Base-by-base conservation (phyloP, 2,113 vertebrate species). In the Poicephalus meyeri region DNA sequence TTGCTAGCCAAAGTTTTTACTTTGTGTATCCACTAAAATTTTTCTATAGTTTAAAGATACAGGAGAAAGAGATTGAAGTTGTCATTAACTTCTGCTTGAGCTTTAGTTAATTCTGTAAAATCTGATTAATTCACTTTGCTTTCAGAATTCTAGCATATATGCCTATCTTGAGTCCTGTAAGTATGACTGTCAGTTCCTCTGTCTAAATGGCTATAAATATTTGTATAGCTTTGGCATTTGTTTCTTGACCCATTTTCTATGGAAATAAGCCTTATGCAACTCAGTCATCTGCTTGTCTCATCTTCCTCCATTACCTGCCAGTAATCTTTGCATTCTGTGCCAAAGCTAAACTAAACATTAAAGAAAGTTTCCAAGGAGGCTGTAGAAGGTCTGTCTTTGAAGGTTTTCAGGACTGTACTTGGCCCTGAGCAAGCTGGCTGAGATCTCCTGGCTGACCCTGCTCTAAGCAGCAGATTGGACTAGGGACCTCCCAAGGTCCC, bases 31-130 rank as follows among this genome's bases (percentile, higher is more conserved):
- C 28, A 29, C 33, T 64, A 37, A 60, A 58, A 85, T 17, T 4
- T 53, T 85, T 88, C 63, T 64, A 3, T 70, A 52, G 8, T 37
- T 91, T 64, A 69, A 91, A n/a, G 87, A 80, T 85, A 86, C 10
- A 60, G 37, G 69, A 77, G 87, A 60, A 80, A 73, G 44, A 37
- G 13, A 77, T 65, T 68, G 53, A 92, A 72, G 55, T 53, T 90
- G 14, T 74, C 72, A 52, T 85, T 85, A 94, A 87, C 14, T 85
- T 83, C 49, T 19, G 26, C 41, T 63, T 79, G 25, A 69, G 56
- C 58, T 94, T 44, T n/a, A 80, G 71, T 50, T 95, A 94, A 78
- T 88, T 83, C 76, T 92, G 31, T 79, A 89, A 74, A 92, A 80
- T 76, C 80, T 93, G 16, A 9, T 68, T 85, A 42, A 28, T 76